These are phyloP conservation scores for Melanotus villosus DNA, from an alignment of 2,888 invertebrate species.

Conservation along the genomic window DNA sequence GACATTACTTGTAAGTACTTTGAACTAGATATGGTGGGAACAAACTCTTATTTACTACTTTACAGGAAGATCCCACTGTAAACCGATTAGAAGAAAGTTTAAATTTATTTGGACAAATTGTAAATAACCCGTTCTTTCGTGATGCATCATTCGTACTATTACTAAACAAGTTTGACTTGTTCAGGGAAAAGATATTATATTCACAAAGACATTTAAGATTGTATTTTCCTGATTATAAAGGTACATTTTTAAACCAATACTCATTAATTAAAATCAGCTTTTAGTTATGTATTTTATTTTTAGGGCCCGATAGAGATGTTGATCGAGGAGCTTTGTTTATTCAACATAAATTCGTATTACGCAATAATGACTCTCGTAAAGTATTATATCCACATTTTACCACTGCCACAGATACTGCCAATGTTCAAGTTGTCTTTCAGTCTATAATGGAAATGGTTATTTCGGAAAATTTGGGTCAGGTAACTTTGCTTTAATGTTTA, in stretches of 20 bases:
- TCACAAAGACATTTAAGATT: slow-evolving; percentile 74
- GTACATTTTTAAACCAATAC: slow-evolving; percentile 56
- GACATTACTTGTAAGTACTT: slow-evolving; percentile 71
- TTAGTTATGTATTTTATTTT: slow-evolving; percentile 43
- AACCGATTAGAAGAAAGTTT: slow-evolving; percentile 77
- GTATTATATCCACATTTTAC: slow-evolving; percentile 78
- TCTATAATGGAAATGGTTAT: slow-evolving; percentile 78
- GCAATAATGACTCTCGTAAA: slow-evolving; percentile 72
- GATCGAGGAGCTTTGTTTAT: slow-evolving; percentile 76
- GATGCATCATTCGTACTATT: slow-evolving; percentile 76
- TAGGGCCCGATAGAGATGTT: slow-evolving; percentile 75
- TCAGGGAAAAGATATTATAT: slow-evolving; percentile 76
- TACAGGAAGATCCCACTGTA: slow-evolving; percentile 74
- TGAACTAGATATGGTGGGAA: too few species aligned
- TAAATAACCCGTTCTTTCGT: slow-evolving; percentile 76
- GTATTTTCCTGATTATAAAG: slow-evolving; percentile 74
- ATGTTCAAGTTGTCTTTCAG: slow-evolving; percentile 77
- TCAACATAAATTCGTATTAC: slow-evolving; percentile 74
- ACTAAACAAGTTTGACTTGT: slow-evolving; percentile 77
- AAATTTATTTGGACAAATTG: slow-evolving; percentile 75
- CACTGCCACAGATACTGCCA: slow-evolving; percentile 78
- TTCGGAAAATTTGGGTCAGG: slow-evolving; percentile 73
- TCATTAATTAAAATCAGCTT: slow-evolving; percentile 1
- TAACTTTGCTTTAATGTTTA: slow-evolving; percentile 68
- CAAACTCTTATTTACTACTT: too few species aligned